phyloP scores from a whole-genome alignment of 2,797 vertebrate species.

The Acipenser transmontanus region DNA sequence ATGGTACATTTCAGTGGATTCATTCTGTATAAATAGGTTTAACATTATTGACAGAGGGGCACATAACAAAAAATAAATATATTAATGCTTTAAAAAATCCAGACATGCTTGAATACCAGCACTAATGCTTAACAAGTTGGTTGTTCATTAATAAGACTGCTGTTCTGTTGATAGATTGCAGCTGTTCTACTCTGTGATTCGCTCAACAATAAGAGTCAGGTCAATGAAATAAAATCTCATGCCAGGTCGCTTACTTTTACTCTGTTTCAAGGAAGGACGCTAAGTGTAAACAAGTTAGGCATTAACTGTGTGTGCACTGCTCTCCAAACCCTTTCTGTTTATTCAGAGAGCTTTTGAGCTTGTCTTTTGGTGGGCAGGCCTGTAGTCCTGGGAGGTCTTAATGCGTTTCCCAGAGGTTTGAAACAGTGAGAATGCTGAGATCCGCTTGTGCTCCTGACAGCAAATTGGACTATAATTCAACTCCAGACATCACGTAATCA shows the following conservation, averaged over 20 bases:
- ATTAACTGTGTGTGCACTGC: constrained; percentile 25
- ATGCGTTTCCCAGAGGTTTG: background rate
- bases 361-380: background rate
- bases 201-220: background rate
- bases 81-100: background rate
- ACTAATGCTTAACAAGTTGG: constrained; percentile 11
- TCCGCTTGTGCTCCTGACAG: background rate
- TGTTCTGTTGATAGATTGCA: background rate
- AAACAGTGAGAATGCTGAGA: constrained; percentile 2
- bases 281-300: constrained; percentile 20
- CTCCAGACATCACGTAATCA: background rate
- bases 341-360: background rate
- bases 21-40: no score
- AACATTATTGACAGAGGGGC: no score
- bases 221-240: background rate
- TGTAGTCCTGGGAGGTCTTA: constrained; percentile 4
- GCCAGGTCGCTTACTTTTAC: background rate
- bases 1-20: no score
- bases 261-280: constrained; percentile 22
- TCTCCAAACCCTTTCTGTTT: constrained; percentile 19
- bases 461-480: constrained; percentile 4
- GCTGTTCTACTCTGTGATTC: background rate
- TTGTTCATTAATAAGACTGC: constrained; percentile 12
- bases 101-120: background rate
- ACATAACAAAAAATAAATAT: constrained; percentile 9